These are phyloP conservation scores for Moxostoma hubbsi DNA, from an alignment of 2,797 vertebrate genomes.

Conservation along the genomic window DNA sequence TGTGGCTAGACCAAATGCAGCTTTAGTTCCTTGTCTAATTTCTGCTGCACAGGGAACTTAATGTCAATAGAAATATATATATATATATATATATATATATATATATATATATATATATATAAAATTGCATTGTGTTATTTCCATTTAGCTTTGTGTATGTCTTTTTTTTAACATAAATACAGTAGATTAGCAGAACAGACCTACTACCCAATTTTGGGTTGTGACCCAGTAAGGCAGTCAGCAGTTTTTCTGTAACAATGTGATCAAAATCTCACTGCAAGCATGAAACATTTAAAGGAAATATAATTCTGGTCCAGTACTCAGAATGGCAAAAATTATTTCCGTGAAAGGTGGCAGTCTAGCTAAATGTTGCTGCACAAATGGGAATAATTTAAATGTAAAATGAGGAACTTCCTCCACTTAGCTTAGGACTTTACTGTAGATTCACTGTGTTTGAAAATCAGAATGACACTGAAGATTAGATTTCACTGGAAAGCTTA, in stretches of 20 bases:
- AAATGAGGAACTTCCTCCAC: constrained; percentile 39
- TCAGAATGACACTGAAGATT: constrained; percentile 57
- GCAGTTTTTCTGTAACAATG: too few relatives aligned
- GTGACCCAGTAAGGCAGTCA: too few relatives aligned
- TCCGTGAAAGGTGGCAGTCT: constrained; percentile 25
- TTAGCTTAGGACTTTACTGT: constrained; percentile 34
- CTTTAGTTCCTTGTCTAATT: constrained; percentile 23
- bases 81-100: background rate
- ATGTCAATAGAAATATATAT: constrained; percentile 30
- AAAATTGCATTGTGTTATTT: too few relatives aligned
- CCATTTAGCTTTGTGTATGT: too few relatives aligned
- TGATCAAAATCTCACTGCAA: too few relatives aligned
- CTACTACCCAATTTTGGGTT: too few relatives aligned
- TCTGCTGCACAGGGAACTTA: constrained; percentile 26
- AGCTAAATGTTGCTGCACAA: constrained; percentile 6
- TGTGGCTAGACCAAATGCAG: constrained; percentile 52
- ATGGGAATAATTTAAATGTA: constrained; percentile 17
- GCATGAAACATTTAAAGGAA: constrained; percentile 18
- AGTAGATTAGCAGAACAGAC: too few relatives aligned
- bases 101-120: too few relatives aligned
- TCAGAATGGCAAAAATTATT: constrained; percentile 25
- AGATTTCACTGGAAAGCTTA: constrained; percentile 58
- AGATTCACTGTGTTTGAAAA: constrained; percentile 45
- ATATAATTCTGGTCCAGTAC: constrained; percentile 9
- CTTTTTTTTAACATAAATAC: background rate